Conservation (phyloP, 1,140 invertebrate species). For the Drosophila ficusphila region DNA sequence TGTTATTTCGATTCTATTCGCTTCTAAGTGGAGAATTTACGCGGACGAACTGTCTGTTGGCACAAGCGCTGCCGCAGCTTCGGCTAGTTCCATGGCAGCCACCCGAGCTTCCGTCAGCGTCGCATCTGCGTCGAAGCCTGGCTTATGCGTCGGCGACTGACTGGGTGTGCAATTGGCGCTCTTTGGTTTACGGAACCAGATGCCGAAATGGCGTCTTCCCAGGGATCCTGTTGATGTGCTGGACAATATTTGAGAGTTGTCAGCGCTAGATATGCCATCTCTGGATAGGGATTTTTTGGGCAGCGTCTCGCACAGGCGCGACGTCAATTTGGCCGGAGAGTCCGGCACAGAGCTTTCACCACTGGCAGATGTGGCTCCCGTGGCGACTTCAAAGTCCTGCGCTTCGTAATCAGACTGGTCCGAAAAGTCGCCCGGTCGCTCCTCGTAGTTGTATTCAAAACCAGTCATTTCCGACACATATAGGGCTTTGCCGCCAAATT, state of each 20-base stretch:
- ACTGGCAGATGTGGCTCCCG: conserved; percentile 58
- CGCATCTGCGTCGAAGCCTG: conserved; percentile 63
- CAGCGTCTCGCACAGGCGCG: conserved; percentile 69
- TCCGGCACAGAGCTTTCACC: conserved; percentile 77
- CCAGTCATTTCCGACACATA: conserved; percentile 81
- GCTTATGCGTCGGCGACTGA: conserved; percentile 83
- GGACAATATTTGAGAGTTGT: conserved; percentile 39
- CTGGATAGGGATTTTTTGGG: conserved; percentile 77
- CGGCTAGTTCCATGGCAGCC: conserved; percentile 64
- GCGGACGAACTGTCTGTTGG: conserved; percentile 34
- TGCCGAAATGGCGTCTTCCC: conserved; percentile 74
- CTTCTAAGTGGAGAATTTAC: neutral
- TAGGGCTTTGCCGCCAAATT: conserved; percentile 78
- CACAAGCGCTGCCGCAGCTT: conserved; percentile 36
- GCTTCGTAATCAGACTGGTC: conserved; percentile 79
- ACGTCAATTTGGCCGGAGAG: conserved; percentile 72
- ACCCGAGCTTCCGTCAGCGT: conserved; percentile 68
- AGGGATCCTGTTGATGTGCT: conserved; percentile 70
- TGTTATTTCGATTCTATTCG: conserved; percentile 14
- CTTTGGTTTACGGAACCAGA: conserved; percentile 83
- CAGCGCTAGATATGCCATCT: conserved; percentile 55
- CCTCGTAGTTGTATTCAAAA: conserved; percentile 77
- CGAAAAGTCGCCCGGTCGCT: conserved; percentile 65
- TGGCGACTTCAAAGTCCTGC: conserved; percentile 50
- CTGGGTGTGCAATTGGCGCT: conserved; percentile 81